phyloP scores from a whole-genome alignment of 2,888 invertebrate genomes.

The Pachliopta kotzebuea region DNA sequence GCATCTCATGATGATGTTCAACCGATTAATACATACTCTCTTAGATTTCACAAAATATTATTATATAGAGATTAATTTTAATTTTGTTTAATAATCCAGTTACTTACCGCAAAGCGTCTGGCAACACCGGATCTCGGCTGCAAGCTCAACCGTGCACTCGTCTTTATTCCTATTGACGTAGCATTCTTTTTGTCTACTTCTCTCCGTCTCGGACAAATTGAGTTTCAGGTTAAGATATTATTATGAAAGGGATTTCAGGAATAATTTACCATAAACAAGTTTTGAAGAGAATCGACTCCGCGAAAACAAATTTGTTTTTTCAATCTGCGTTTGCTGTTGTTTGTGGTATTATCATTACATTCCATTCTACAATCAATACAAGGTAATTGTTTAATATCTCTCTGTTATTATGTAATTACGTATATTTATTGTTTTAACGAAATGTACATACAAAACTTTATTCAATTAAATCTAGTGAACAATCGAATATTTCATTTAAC shows the following conservation, averaged over 20 bases:
- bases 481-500: too few relatives aligned
- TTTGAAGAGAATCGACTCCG: neutral
- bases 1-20: too few relatives aligned
- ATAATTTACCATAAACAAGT: neutral
- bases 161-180: conserved; percentile 54
- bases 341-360: too few relatives aligned
- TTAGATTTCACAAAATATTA: neutral
- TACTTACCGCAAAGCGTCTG: conserved; percentile 41
- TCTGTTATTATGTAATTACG: too few relatives aligned
- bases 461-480: too few relatives aligned
- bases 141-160: conserved; percentile 42
- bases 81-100: conserved; percentile 27
- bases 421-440: too few relatives aligned
- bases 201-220: conserved; percentile 45
- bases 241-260: conserved; percentile 31
- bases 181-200: conserved; percentile 43
- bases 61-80: neutral
- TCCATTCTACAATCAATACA: too few relatives aligned
- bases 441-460: too few relatives aligned
- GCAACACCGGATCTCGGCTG: conserved; percentile 32
- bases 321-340: too few relatives aligned
- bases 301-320: too few relatives aligned
- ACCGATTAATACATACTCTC: too few relatives aligned
- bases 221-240: conserved; percentile 36
- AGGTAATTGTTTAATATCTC: too few relatives aligned